These are phyloP conservation scores for Graphium colonna DNA, from an alignment of 2,888 invertebrate genomes.

Conservation along the genomic window DNA sequence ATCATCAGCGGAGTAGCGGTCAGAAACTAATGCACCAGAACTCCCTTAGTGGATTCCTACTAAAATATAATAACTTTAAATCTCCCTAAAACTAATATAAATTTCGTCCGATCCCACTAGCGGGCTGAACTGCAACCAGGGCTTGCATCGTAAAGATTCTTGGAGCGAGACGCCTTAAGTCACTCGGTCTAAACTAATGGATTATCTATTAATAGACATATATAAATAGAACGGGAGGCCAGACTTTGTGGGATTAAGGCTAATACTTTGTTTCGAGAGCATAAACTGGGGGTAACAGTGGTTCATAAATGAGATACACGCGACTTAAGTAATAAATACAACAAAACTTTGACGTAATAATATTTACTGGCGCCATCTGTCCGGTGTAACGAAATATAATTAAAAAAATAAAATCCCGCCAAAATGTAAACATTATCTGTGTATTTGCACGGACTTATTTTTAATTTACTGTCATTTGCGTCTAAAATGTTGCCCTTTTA, in stretches of 20 bases:
- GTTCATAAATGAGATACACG: conserved; percentile 1
- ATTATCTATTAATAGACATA: conserved; percentile 22
- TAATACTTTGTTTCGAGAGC: conserved; percentile 23
- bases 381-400: too few relatives aligned
- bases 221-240: conserved; percentile 17
- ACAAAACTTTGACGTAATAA: not conserved
- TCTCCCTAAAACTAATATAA: conserved; percentile 13
- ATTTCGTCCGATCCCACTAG: conserved; percentile 1
- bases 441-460: too few relatives aligned
- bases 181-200: conserved; percentile 20
- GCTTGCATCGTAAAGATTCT: conserved; percentile 14
- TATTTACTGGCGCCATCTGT: too few relatives aligned
- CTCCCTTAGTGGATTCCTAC: too few relatives aligned
- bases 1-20: too few relatives aligned
- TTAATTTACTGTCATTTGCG: too few relatives aligned
- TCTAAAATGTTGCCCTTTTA: too few relatives aligned
- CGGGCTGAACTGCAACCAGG: conserved; percentile 11
- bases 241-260: conserved; percentile 23
- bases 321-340: not conserved
- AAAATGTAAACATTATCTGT: too few relatives aligned
- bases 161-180: conserved; percentile 12
- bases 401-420: too few relatives aligned
- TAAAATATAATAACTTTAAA: conserved; percentile 1
- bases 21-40: too few relatives aligned
- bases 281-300: conserved; percentile 13